phyloP scores from a whole-genome alignment of 2,888 invertebrate species.

The Diloba caeruleocephala region DNA sequence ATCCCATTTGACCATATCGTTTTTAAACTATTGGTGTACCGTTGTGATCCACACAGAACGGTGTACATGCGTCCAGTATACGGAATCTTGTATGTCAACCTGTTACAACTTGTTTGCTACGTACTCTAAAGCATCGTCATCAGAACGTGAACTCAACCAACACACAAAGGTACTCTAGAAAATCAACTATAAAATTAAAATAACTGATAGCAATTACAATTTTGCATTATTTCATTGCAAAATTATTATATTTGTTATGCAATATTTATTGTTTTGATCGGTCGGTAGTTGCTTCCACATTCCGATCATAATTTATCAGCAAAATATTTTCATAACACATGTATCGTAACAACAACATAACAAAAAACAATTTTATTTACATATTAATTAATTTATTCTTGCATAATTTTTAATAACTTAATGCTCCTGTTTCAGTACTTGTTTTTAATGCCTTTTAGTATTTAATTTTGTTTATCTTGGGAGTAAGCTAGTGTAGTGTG shows the following conservation, averaged over 20 bases:
- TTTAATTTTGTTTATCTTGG: constrained; percentile 43
- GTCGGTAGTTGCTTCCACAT: constrained; percentile 78
- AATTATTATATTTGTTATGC: constrained; percentile 72
- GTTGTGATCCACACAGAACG: no score
- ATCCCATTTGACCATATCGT: no score
- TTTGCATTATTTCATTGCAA: constrained; percentile 50
- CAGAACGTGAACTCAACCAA: constrained; percentile 9
- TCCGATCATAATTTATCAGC: constrained; percentile 77
- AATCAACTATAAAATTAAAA: constrained; percentile 15
- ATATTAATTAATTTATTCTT: constrained; percentile 41
- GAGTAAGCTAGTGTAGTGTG: constrained; percentile 31
- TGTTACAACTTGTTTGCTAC: constrained; percentile 28
- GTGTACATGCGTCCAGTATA: no score
- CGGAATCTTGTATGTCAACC: no score
- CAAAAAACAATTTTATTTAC: constrained; percentile 47
- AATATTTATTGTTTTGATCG: constrained; percentile 72
- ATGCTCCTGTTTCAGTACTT: constrained; percentile 11
- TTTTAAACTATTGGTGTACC: no score
- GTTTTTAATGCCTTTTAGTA: no score
- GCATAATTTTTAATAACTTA: constrained; percentile 29
- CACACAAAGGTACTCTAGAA: constrained; percentile 11
- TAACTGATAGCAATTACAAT: constrained; percentile 30
- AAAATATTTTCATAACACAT: constrained; percentile 75
- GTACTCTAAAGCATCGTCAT: constrained; percentile 12
- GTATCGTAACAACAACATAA: constrained; percentile 72